Base-by-base conservation (phyloP, 2,113 vertebrate genomes). In the Lepus timidus region DNA sequence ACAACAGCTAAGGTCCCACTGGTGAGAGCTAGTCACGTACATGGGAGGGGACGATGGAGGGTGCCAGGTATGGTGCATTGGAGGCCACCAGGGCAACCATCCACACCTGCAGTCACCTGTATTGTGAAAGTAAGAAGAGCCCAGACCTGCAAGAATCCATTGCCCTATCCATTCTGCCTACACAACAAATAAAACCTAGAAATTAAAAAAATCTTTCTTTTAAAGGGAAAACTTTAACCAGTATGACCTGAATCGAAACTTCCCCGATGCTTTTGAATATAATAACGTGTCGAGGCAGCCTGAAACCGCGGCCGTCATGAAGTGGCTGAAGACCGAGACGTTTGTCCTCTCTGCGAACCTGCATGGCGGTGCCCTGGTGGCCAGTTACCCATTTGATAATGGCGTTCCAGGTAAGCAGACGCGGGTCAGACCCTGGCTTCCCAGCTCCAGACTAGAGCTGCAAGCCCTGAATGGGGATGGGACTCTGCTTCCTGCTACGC, bases 301-400 rank as follows among this genome's bases (percentile, higher is more conserved):
- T 0, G 99, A 99, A 98, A 99, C 99, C 4, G 93, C 1, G 65
- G 99, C 99, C 13, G 95, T 99, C 94, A 99, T 99, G 96, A 86
- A 98, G 90, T 99, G 99, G 99, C 98, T 99, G 94, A 97, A 96
- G 93, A 98, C 88, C 0, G 99, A 99, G 97, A 98, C 96, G 0
- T 99, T 99, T 88, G 99, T 99, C 90, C 99, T 99, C 1, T 99
- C 99, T 0, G 99, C 99, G 1, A 99, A 99, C 97, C 98, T 99
- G 92, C 99, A 99, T 0, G 99, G 99, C 1, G 99, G 99, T 36
- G 99, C 99, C 20, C 85, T 99, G 95, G 99, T 99, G 93, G 99
- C 99, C 97, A 99, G 99, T 96, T 99, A 99, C 65, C 98, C 99
- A 0, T 99, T 99, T 73, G 99, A 99, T 98, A 99, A 99, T 44